Evolutionary conservation across 2,888 invertebrate species (phyloP).

Genomic region (Pocota personata): DNA sequence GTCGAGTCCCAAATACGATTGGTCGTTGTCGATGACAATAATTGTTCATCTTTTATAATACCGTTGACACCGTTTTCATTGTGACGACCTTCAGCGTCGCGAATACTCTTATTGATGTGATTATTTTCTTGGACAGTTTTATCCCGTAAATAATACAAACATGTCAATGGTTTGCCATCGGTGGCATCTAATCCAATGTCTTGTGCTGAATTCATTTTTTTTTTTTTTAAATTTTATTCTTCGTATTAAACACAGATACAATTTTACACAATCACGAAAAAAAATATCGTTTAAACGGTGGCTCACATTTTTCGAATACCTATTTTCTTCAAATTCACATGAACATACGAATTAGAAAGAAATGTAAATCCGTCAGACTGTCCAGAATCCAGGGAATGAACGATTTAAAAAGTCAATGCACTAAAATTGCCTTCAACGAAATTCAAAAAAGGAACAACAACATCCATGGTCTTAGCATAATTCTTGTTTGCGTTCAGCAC

Average conservation of each 20-base stretch:
- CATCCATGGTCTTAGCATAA: slow-evolving; percentile 21
- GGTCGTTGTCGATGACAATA: slow-evolving; percentile 11
- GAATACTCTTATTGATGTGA: slow-evolving; percentile 65
- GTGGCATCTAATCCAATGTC: slow-evolving; percentile 59
- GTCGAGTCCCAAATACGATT: slow-evolving; percentile 56
- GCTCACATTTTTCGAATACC: slow-evolving; percentile 20
- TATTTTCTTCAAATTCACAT: neutral
- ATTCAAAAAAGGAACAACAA: slow-evolving; percentile 26
- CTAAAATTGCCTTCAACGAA: slow-evolving; percentile 77
- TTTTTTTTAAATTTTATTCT: slow-evolving; percentile 8
- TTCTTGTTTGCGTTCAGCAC: slow-evolving; percentile 45
- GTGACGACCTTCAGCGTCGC: slow-evolving; percentile 65
- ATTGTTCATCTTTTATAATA: slow-evolving; percentile 56
- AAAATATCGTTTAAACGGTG: neutral
- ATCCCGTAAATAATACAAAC: slow-evolving; percentile 68
- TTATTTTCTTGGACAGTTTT: slow-evolving; percentile 70
- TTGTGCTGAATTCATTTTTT: slow-evolving; percentile 58
- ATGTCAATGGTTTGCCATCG: slow-evolving; percentile 68
- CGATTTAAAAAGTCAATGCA: slow-evolving; percentile 76
- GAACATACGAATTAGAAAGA: slow-evolving; percentile 1
- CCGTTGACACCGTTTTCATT: slow-evolving; percentile 57
- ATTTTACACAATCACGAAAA: slow-evolving; percentile 10
- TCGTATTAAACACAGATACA: neutral
- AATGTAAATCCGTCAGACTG: slow-evolving; percentile 38
- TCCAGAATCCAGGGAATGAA: slow-evolving; percentile 40